A percentile compares a stretch with the other conserved stretches of the same genome.
Conservation (phyloP, 2,888 invertebrate genomes). For the Noctua fimbriata region DNA sequence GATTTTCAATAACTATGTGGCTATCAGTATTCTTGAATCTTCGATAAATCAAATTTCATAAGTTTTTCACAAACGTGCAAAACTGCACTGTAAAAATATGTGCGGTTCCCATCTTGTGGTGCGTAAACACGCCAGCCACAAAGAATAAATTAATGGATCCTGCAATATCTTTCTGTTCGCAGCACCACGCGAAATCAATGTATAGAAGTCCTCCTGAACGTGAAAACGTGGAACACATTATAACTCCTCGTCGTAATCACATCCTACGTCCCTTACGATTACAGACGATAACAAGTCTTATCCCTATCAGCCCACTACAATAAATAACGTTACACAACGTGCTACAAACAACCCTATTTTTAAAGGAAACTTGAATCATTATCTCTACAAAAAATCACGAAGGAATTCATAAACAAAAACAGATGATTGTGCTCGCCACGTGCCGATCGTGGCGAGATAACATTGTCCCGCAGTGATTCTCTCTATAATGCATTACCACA, state of each 20-base stretch:
- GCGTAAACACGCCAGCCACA: not conserved
- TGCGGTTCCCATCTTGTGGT: not conserved
- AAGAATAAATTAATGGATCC: not conserved
- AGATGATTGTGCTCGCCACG: slow-evolving; percentile 77
- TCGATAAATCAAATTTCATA: too few species aligned
- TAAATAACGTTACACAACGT: slow-evolving; percentile 29
- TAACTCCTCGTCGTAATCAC: not conserved
- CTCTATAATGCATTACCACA: slow-evolving; percentile 48
- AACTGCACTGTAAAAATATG: not conserved
- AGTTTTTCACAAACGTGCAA: not conserved
- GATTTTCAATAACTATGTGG: not conserved
- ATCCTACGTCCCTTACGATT: not conserved
- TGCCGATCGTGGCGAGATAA: slow-evolving; percentile 85
- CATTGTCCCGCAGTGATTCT: slow-evolving; percentile 75
- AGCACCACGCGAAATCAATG: not conserved
- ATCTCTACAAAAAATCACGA: slow-evolving; percentile 55
- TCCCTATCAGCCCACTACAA: not conserved
- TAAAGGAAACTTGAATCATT: slow-evolving; percentile 37
- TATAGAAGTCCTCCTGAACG: not conserved
- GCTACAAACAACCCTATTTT: slow-evolving; percentile 45
- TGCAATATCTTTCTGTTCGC: not conserved
- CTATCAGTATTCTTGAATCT: not conserved
- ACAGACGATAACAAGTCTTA: not conserved
- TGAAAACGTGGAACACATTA: too few species aligned
- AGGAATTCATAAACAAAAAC: slow-evolving; percentile 79